Conservation (phyloP, 2,113 vertebrate genomes). For the Actenoides hombroni region DNA sequence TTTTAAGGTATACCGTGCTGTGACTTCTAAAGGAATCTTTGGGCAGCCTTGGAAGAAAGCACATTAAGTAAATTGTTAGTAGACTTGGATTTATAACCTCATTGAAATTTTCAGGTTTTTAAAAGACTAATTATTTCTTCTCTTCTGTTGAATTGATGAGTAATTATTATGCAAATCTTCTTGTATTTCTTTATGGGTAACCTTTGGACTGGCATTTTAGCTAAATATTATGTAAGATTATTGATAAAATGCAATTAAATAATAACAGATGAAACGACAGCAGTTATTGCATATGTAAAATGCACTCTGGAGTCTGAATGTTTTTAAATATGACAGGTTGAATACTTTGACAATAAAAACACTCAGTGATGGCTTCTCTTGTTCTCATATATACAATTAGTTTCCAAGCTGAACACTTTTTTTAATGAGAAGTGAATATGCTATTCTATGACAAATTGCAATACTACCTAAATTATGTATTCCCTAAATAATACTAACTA, state of each 20-base stretch:
- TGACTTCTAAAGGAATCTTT: background rate
- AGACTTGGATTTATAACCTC: background rate
- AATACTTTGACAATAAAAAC: background rate
- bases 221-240: constrained; percentile 36
- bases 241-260: background rate
- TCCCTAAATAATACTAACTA: background rate
- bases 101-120: background rate
- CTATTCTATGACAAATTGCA: background rate
- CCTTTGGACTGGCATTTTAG: constrained; percentile 28
- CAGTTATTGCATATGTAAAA: background rate
- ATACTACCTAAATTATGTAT: background rate
- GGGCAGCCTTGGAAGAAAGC: background rate
- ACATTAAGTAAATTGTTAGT: background rate
- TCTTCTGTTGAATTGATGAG: constrained; percentile 9
- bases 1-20: background rate
- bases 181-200: constrained; percentile 13
- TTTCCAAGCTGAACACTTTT: background rate
- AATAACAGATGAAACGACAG: background rate
- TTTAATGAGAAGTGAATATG: background rate
- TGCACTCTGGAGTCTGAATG: background rate
- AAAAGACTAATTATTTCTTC: constrained; percentile 14
- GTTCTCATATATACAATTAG: background rate
- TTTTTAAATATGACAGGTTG: background rate
- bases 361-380: background rate
- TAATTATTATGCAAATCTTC: constrained; percentile 27